Evolutionary conservation across 2,113 vertebrate genomes (phyloP), one percentile per base, ranked within the genome.

Genomic region (Macquaria australasica): DNA sequence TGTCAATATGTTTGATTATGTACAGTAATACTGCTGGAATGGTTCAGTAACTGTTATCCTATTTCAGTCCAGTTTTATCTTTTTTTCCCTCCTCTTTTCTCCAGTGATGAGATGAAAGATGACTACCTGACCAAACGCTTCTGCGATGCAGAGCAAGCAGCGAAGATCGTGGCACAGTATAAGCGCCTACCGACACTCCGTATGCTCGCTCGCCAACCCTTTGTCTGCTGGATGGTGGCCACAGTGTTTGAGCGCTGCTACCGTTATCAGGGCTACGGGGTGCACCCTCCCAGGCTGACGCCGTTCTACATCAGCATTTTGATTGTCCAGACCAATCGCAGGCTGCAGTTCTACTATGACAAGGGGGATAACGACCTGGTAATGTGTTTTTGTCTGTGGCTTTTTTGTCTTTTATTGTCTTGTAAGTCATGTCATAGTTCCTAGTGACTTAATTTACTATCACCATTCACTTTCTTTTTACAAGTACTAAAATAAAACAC

Each of bases 141-240:
- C 8, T 8, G 28, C 0, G 43, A 92, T 0, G 4, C 48, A 1
- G 8, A 39, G 1, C 67, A 92, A 0, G 74, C 86, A 1, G 0
- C 0, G 0, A 84, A 85, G 0, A 87, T 96, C 8, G 25, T 93
- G 0, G 11, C 39, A 0, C 92, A 92, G 4, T 87, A 93, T n/a
- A 95, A 91, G 62, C 55, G 28, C 1, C 77, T 79, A 3, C 93
- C 87, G 0, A 85, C 48, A 0, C 90, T 96, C 5, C 4, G 21
- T 0, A 82, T 83, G 14, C 85, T 96, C 6, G 89, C 93, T 56
- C 90, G 88, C 8, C 89, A 95, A 2, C 96, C 96, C 0, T 92
- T 95, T 18, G 64, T 93, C 50, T 93, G 90, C 90, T 96, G 96
- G 96, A 92, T 96, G 23, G 67, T 94, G 64, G 87, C 93, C 10